Percentiles rank a stretch among this genome's conserved stretches.
Evolutionary conservation across 1,140 invertebrate species (phyloP).

Genomic region (Augochlora pura): DNA sequence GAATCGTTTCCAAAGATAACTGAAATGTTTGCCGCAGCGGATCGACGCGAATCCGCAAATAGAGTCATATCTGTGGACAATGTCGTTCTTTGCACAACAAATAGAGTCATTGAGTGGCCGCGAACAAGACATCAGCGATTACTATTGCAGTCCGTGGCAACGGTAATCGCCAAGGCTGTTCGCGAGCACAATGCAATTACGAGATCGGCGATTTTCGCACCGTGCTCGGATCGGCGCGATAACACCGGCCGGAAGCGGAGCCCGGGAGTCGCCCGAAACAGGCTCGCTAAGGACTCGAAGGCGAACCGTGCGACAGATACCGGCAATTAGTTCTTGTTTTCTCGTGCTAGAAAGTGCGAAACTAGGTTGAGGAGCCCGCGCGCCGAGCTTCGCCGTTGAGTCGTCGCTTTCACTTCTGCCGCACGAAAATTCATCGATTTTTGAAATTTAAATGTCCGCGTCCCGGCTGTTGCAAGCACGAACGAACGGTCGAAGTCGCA

Average conservation of each 20-base stretch:
- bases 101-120: not conserved
- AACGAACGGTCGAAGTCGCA: no score
- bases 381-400: no score
- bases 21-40: no score
- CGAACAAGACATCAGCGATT: not conserved
- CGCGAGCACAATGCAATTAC: not conserved
- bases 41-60: no score
- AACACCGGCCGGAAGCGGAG: not conserved
- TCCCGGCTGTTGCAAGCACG: no score
- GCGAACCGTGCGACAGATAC: no score
- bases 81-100: not conserved
- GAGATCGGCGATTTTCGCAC: not conserved
- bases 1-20: not conserved
- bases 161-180: not conserved
- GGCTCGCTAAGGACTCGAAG: not conserved
- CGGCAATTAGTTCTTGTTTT: no score
- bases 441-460: no score
- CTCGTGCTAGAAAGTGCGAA: constrained; percentile 5
- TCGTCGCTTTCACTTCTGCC: no score
- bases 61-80: not conserved
- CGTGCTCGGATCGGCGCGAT: not conserved
- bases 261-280: not conserved
- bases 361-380: not conserved
- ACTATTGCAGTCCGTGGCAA: not conserved
- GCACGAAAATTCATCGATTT: no score